phyloP scores from a whole-genome alignment of 2,113 vertebrate species.

The Halcyon senegalensis region DNA sequence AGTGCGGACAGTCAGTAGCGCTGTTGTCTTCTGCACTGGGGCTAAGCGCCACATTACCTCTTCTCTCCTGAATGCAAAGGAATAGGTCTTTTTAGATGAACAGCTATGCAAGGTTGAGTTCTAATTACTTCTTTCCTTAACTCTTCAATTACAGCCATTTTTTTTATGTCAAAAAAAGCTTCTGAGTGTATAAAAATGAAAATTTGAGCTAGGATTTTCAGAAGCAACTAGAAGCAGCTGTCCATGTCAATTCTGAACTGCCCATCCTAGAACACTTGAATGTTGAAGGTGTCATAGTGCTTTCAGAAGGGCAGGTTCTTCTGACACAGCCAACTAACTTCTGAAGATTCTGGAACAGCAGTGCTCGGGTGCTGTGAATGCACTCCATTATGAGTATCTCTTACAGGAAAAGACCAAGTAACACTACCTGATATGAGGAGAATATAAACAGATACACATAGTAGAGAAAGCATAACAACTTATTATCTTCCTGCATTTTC shows the following conservation, averaged over 20 bases:
- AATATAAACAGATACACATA: not conserved
- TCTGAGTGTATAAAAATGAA: not conserved
- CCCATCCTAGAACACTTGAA: not conserved
- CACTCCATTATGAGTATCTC: not conserved
- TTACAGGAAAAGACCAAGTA: not conserved
- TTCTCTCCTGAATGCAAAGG: not conserved
- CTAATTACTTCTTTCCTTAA: not conserved
- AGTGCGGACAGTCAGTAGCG: not conserved
- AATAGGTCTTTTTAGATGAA: not conserved
- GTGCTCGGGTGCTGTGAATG: not conserved
- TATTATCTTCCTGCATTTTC: not conserved
- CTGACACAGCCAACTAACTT: not conserved
- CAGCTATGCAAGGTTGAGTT: not conserved
- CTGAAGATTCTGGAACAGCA: not conserved
- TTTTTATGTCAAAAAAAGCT: not conserved
- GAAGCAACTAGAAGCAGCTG: not conserved
- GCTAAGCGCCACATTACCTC: not conserved
- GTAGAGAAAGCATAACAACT: not conserved
- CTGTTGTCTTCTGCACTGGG: not conserved
- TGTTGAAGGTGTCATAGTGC: not conserved
- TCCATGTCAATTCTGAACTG: not conserved
- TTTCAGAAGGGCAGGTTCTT: not conserved
- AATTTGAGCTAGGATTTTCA: not conserved
- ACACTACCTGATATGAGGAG: not conserved
- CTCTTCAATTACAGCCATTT: not conserved